Conservation (phyloP, 2,888 invertebrate genomes). For the Dynastes hyllus region DNA sequence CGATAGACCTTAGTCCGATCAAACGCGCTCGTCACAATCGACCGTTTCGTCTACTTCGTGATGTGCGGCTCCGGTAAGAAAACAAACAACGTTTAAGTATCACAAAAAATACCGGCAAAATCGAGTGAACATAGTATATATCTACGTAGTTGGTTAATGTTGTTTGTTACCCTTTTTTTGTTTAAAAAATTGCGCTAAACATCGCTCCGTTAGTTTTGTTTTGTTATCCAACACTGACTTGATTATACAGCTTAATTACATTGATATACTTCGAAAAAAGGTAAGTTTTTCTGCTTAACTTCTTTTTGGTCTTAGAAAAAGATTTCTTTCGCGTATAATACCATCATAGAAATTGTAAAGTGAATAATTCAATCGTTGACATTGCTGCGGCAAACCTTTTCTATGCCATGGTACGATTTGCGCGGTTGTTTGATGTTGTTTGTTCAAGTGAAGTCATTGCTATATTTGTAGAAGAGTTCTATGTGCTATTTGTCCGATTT, state of each 20-base stretch:
- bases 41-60: background rate
- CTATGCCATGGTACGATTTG: background rate
- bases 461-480: slow-evolving; percentile 25
- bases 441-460: slow-evolving; percentile 40
- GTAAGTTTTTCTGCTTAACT: background rate
- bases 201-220: background rate
- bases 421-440: slow-evolving; percentile 23
- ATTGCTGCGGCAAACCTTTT: background rate
- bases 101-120: background rate
- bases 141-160: no score
- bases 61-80: background rate
- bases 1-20: slow-evolving; percentile 18
- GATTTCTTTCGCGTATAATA: no score
- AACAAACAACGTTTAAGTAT: slow-evolving; percentile 11
- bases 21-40: background rate
- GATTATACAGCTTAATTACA: no score
- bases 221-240: background rate
- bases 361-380: slow-evolving; percentile 24
- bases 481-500: slow-evolving; percentile 13
- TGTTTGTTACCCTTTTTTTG: background rate
- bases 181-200: no score
- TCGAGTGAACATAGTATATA: no score
- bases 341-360: background rate
- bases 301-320: no score
- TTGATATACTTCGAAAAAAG: background rate